phyloP scores from a whole-genome alignment of 2,797 vertebrate genomes.

The Hipposideros larvatus region DNA sequence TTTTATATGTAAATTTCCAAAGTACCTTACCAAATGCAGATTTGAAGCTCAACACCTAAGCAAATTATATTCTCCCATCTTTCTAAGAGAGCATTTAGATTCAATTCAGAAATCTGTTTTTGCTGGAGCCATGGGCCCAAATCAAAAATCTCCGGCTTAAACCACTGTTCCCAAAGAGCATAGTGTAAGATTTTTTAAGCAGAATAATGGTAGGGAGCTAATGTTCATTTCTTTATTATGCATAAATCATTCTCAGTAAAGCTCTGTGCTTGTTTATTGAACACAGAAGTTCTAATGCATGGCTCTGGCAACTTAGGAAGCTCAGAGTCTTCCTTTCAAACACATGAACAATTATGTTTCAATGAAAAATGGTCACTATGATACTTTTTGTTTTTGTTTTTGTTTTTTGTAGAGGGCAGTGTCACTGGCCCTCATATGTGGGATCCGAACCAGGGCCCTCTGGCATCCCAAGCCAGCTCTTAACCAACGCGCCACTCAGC shows the following conservation, averaged over 20 bases:
- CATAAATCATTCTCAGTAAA: not conserved
- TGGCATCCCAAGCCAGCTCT: too few species aligned
- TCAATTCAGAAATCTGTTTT: conserved; percentile 36
- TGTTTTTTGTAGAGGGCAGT: not conserved
- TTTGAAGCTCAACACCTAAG: conserved; percentile 60
- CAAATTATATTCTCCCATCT: conserved; percentile 46
- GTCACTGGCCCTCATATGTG: too few species aligned
- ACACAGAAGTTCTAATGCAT: not conserved
- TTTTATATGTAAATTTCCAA: conserved; percentile 73
- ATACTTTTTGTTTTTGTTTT: not conserved
- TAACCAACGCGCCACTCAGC: too few species aligned
- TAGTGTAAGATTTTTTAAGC: not conserved
- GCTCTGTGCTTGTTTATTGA: not conserved
- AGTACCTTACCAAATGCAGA: conserved; percentile 26
- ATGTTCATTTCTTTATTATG: not conserved
- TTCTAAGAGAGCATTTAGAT: conserved; percentile 57
- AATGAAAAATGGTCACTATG: not conserved
- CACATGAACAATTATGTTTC: not conserved
- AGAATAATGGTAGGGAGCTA: not conserved
- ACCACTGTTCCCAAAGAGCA: not conserved
- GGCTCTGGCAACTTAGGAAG: not conserved
- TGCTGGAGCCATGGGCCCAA: not conserved
- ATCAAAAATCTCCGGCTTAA: conserved; percentile 18
- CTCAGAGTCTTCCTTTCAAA: not conserved
- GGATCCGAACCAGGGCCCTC: too few species aligned